Base-by-base conservation (phyloP, 1,140 invertebrate species). In the Mizuhopecten yessoensis region DNA sequence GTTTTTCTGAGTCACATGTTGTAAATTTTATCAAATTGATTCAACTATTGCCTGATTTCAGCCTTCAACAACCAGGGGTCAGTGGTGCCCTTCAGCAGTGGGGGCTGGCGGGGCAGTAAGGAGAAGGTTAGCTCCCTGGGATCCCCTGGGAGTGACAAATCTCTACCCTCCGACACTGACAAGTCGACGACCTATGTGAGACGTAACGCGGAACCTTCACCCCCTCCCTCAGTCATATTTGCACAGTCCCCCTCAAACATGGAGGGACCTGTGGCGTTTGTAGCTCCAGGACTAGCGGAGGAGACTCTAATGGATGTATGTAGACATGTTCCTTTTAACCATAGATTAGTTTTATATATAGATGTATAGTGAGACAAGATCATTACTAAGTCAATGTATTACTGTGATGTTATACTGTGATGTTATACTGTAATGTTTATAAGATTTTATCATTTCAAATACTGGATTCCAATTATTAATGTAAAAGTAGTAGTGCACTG, bases 271-370 rank as follows among this genome's bases (percentile, higher is more conserved):
- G 97, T 98, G 92, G 98, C 98, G 92, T 99, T 99, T 97, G 97
- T 98, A 34, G 97, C 98, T 34, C 99, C 99, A 10, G 99, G 99
- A 96, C 96, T 99, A 89, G 98, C 98, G 49, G 98, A 99, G 96
- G 99, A 99, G 97, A 99, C 99, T 33, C 97, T 99, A 33, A 97
- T 99, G 92, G 98, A 99, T 95, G 98, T 98, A 94, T 96, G 96
- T 96, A 57, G 90, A 75, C 34, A 45, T 45, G 17, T 45, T 45
- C 9, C 17, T 1, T 9, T 45, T 13, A 45, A 13, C 5, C 36
- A 39, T n/a, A n/a, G n/a, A n/a, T n/a, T n/a, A n/a, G n/a, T n/a
- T n/a, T n/a, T n/a, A n/a, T n/a, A n/a, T n/a, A n/a, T n/a, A n/a
- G n/a, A n/a, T n/a, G n/a, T n/a, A n/a, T n/a, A n/a, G n/a, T n/a